Conservation (phyloP, 2,888 invertebrate species). For the Cetonia aurata region DNA sequence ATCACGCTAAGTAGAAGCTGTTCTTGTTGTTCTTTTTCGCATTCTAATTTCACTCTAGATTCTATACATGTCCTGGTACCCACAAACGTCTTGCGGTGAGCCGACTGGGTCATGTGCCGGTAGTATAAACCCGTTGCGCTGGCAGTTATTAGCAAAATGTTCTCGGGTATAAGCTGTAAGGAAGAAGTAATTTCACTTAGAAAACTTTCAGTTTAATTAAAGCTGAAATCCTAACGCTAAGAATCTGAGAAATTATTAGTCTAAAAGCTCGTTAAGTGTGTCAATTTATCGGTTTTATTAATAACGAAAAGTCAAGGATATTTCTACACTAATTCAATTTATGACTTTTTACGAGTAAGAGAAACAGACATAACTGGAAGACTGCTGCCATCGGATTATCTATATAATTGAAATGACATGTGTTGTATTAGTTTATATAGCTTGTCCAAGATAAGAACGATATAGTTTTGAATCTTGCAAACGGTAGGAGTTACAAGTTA, state of each 20-base stretch:
- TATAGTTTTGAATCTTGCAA: no score
- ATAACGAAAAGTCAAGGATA: no score
- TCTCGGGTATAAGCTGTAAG: slow-evolving; percentile 81
- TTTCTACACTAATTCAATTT: no score
- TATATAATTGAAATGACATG: no score
- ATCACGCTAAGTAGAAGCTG: slow-evolving; percentile 92
- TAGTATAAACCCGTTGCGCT: slow-evolving; percentile 90
- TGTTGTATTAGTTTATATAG: no score
- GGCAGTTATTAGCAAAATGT: slow-evolving; percentile 81
- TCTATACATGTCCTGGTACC: slow-evolving; percentile 92
- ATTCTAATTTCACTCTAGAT: slow-evolving; percentile 91
- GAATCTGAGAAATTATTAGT: not conserved
- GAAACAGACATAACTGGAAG: no score
- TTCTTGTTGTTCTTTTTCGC: slow-evolving; percentile 94
- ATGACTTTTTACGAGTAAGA: no score
- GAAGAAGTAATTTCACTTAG: slow-evolving; percentile 40
- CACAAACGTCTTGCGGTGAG: slow-evolving; percentile 89
- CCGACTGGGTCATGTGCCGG: slow-evolving; percentile 87
- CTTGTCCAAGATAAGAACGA: no score
- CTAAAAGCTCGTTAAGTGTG: no score
- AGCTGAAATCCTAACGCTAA: not conserved
- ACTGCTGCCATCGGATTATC: no score
- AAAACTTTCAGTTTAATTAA: slow-evolving; percentile 16
- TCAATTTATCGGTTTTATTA: no score
- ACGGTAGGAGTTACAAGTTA: no score